Evolutionary conservation across 2,113 vertebrate species (phyloP).

Genomic region (Gasterosteus nipponicus): DNA sequence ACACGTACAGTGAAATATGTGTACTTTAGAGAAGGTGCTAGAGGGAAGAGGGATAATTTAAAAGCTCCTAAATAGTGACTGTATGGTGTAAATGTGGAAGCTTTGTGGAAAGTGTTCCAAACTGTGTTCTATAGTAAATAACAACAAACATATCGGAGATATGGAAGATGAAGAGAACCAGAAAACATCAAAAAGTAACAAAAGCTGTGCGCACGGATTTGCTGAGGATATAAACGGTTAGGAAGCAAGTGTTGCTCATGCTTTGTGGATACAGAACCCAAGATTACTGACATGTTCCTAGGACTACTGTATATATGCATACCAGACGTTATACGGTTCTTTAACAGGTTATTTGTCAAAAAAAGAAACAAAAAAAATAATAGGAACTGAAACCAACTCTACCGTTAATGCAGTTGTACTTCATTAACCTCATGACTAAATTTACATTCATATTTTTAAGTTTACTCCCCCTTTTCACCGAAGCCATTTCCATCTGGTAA

Average conservation of each 20-base stretch:
- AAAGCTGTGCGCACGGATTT: constrained; percentile 73
- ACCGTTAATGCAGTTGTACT: constrained; percentile 81
- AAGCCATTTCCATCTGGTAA: constrained; percentile 76
- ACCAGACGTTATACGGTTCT: constrained; percentile 82
- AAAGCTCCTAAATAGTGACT: constrained; percentile 64
- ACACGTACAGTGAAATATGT: constrained; percentile 21
- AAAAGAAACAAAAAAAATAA: constrained; percentile 59
- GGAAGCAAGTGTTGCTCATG: constrained; percentile 84
- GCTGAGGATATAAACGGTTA: constrained; percentile 79
- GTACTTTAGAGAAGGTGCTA: constrained; percentile 46
- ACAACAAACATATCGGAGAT: constrained; percentile 44
- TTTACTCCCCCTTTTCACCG: constrained; percentile 73
- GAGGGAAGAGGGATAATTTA: constrained; percentile 47
- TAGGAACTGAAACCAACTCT: constrained; percentile 76
- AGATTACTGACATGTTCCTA: constrained; percentile 84
- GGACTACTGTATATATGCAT: constrained; percentile 86
- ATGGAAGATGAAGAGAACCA: constrained; percentile 50
- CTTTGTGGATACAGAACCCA: constrained; percentile 85
- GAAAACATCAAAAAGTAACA: constrained; percentile 53
- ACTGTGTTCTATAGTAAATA: constrained; percentile 44
- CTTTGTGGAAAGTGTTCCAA: constrained; percentile 42
- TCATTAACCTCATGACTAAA: constrained; percentile 84
- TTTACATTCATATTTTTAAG: constrained; percentile 85
- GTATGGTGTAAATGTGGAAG: constrained; percentile 53
- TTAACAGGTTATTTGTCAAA: constrained; percentile 83